phyloP scores from a whole-genome alignment of 2,888 invertebrate species.

The Norana najaformis region DNA sequence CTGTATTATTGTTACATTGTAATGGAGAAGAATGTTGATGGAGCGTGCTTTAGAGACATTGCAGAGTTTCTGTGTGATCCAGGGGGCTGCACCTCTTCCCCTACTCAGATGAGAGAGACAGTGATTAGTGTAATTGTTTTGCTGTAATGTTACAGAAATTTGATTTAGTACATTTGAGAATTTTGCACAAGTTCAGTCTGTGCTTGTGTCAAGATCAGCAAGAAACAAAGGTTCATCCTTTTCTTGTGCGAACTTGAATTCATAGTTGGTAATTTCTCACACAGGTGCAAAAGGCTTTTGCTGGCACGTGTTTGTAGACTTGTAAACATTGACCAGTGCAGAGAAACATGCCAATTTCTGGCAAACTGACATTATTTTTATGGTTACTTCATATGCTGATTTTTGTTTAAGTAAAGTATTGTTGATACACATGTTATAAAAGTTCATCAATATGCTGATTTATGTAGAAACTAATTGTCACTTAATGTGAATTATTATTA shows the following conservation, averaged over 20 bases:
- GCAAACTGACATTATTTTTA: neutral
- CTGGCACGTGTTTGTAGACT: neutral
- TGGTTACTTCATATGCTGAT: neutral
- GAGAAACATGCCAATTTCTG: neutral
- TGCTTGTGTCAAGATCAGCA: neutral
- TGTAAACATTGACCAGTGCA: neutral
- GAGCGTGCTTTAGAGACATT: neutral
- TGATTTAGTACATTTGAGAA: neutral
- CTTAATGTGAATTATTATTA: neutral
- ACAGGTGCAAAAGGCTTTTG: neutral
- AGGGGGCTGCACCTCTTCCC: neutral
- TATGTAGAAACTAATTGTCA: neutral
- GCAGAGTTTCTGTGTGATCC: neutral
- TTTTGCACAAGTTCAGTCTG: neutral
- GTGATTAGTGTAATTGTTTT: neutral
- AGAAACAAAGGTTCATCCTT: neutral
- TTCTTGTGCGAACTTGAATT: neutral
- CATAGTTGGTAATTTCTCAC: neutral
- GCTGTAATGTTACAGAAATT: neutral
- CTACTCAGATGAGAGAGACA: neutral
- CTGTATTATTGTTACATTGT: neutral
- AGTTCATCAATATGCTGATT: neutral
- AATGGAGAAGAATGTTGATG: neutral
- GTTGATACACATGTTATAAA: neutral
- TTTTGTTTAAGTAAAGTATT: neutral